A percentile compares a stretch with the other conserved stretches of the same genome.
Evolutionary conservation across 2,888 invertebrate genomes (phyloP).

Genomic region (Ptilodon capucinus): DNA sequence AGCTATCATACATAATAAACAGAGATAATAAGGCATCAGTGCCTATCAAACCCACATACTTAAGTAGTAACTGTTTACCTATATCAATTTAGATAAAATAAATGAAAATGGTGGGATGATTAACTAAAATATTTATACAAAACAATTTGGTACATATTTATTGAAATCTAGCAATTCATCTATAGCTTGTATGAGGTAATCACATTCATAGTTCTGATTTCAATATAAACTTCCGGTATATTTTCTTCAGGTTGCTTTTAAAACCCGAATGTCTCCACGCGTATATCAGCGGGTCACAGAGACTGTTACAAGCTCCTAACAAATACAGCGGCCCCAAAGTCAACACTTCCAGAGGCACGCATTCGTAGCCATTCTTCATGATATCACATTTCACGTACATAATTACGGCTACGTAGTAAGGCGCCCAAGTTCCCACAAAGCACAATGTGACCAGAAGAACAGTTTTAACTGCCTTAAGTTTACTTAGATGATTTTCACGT

Average conservation of each 20-base stretch:
- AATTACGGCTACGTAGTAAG: constrained; percentile 79
- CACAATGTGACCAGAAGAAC: constrained; percentile 81
- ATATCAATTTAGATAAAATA: too few species aligned
- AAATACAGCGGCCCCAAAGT: constrained; percentile 82
- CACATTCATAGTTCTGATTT: constrained; percentile 27
- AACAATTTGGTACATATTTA: too few species aligned
- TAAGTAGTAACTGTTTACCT: too few species aligned
- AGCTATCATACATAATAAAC: too few species aligned
- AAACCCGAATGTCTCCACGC: constrained; percentile 86
- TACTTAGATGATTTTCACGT: constrained; percentile 54
- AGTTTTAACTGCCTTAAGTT: constrained; percentile 82
- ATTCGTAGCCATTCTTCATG: constrained; percentile 60
- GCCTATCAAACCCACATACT: too few species aligned
- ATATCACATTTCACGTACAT: constrained; percentile 75
- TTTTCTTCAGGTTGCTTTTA: constrained; percentile 64
- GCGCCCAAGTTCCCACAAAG: constrained; percentile 83
- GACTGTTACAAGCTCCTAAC: constrained; percentile 79
- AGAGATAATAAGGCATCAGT: too few species aligned
- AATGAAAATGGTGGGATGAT: too few species aligned
- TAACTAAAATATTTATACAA: too few species aligned
- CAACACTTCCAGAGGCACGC: constrained; percentile 72
- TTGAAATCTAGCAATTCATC: too few species aligned
- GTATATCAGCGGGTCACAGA: constrained; percentile 83
- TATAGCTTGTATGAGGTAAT: too few species aligned
- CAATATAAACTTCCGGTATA: constrained; percentile 50